Evolutionary conservation across 2,888 invertebrate genomes (phyloP), one percentile per base, ranked within the genome.

Genomic region (Vanessa cardui): DNA sequence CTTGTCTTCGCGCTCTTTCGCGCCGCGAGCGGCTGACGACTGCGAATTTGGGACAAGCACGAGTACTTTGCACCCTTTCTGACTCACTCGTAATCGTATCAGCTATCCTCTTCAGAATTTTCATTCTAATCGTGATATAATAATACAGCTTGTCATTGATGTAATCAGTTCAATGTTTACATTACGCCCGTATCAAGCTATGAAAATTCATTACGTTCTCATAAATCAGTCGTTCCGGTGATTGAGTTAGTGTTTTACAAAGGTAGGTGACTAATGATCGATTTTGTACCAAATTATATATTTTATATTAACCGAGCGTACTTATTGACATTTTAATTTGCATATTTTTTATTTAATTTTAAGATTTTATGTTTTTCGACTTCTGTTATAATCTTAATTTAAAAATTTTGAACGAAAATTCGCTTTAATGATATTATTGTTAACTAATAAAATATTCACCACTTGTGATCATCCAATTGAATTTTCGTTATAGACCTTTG

Each of bases 131-230:
- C 77, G 77, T 74, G 79, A 73, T 78, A 77, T 76, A 76, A 78
- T 74, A 66, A 66, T 64, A 69, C 59, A 64, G 69, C 67, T 72
- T 78, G 77, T 80, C 80, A 80, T 87, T 85, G 85, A 86, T 88
- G 82, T 85, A 87, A 88, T 81, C 84, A 84, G 81, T 85, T 83
- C 83, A 86, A 87, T 91, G 90, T 91, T 92, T 91, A 89, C 88
- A 83, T 82, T 81, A 79, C 76, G 77, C 73, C 33, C 58, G 66
- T 74, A 78, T 79, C 75, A 76, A 78, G 79, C 81, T 79, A 79
- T 80, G 78, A 81, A 73, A 79, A 76, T 77, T 75, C 71, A 70
- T 74, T 69, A 65, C 56, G 39, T 52, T 46, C 50, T 58, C 16
- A 58, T 50, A 52, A 46, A 66, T 20, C 62, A 64, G 18, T 47